Evolutionary conservation across 2,113 vertebrate species (phyloP).

Genomic region (Campylorhamphus procurvoides): DNA sequence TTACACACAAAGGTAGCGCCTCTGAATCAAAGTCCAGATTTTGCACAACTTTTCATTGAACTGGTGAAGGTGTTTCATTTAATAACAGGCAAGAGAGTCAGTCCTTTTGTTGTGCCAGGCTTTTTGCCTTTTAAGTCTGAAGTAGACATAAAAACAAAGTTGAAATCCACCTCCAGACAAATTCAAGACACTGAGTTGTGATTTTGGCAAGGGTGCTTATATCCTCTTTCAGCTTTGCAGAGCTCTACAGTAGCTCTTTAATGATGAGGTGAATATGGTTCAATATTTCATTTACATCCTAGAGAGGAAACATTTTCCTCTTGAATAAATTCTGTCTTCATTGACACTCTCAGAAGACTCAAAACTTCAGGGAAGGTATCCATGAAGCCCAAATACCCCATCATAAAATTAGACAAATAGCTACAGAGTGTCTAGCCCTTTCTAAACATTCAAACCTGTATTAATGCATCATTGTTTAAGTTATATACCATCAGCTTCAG

Average conservation of each 20-base stretch:
- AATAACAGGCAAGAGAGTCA: not conserved
- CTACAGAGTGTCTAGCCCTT: not conserved
- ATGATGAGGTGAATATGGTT: not conserved
- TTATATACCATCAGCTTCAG: not conserved
- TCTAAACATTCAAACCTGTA: not conserved
- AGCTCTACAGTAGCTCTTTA: not conserved
- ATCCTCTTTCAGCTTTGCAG: not conserved
- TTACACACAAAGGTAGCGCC: not conserved
- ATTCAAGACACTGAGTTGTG: not conserved
- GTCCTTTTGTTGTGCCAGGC: not conserved
- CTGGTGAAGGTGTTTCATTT: not conserved
- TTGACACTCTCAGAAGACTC: not conserved
- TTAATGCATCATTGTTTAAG: not conserved
- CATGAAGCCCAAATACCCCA: not conserved
- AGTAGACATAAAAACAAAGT: constrained; percentile 3
- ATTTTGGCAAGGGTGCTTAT: not conserved
- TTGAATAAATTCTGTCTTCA: not conserved
- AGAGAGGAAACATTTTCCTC: not conserved
- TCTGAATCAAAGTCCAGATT: not conserved
- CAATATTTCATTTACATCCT: not conserved
- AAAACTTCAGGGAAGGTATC: not conserved
- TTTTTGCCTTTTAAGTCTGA: constrained; percentile 22
- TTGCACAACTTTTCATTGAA: not conserved
- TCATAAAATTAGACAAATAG: not conserved
- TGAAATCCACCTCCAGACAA: constrained; percentile 38